Conservation (phyloP, 2,888 invertebrate genomes). For the Ceramica pisi region DNA sequence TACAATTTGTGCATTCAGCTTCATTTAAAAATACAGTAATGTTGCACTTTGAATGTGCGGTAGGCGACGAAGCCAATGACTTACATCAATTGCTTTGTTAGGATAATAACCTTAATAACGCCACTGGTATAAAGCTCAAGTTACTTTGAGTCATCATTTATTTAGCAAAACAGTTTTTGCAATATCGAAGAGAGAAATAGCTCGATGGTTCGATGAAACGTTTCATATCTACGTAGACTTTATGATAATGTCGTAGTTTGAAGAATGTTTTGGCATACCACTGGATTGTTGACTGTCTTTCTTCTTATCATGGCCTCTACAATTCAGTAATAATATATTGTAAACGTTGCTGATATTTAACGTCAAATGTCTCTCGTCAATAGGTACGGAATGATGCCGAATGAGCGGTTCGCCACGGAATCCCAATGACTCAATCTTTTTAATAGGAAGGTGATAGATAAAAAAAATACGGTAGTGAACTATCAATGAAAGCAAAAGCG, state of each 20-base stretch:
- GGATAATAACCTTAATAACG: slow-evolving; percentile 52
- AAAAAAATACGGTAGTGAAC: slow-evolving; percentile 66
- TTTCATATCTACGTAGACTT: background rate
- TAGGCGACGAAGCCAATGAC: slow-evolving; percentile 51
- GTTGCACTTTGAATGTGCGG: slow-evolving; percentile 34
- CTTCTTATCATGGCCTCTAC: background rate
- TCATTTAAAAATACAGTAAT: slow-evolving; percentile 12
- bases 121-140: slow-evolving; percentile 53
- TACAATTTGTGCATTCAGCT: slow-evolving; percentile 10
- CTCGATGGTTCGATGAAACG: background rate
- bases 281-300: slow-evolving; percentile 10
- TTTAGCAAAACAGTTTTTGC: slow-evolving; percentile 41
- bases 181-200: slow-evolving; percentile 13
- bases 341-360: background rate
- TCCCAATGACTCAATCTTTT: slow-evolving; percentile 50
- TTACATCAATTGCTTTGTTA: slow-evolving; percentile 55
- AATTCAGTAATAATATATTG: background rate
- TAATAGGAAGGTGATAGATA: slow-evolving; percentile 46
- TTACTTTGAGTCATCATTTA: slow-evolving; percentile 58
- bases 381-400: slow-evolving; percentile 5
- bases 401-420: slow-evolving; percentile 14
- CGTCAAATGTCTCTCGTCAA: background rate
- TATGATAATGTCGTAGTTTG: slow-evolving; percentile 2
- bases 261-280: slow-evolving; percentile 13
- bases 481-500: slow-evolving; percentile 84